Evolutionary conservation across 2,888 invertebrate genomes (phyloP), one percentile per base, ranked within the genome.

Genomic region (Sphinx pinastri): DNA sequence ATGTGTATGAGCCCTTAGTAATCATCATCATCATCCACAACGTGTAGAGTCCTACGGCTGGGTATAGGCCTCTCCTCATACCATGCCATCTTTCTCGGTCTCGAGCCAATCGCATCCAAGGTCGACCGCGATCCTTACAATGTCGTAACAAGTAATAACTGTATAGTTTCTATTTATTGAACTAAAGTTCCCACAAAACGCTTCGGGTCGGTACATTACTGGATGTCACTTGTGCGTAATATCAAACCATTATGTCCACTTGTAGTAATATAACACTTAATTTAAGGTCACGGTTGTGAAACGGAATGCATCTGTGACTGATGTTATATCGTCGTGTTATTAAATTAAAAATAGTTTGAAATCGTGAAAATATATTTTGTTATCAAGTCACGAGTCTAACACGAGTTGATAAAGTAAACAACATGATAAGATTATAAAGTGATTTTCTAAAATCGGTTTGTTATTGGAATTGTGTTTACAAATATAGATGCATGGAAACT

Each of bases 271-370:
- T n/a, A 45, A 19, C 63, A 49, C 63, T 49, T 47, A 49, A 63
- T 63, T 19, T 19, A 13, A 63, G 63, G 47, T 63, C 63, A 63
- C 16, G 60, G 59, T 13, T 45, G 3, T 45, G 45, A 38, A 45
- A 59, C 16, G 45, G 19, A 55, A 55, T 19, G 19, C 55, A 55
- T 54, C 16, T 55, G 55, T 45, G 11, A 45, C 38, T 45, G 60
- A 16, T 60, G 45, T 14, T 60, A n/a, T 60, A 60, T 14, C 16
- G 3, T 47, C 45, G 12, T 60, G 45, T n/a, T 19, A 19, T 55
- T 11, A 55, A 2, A 54, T n/a, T 4, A 38, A 38, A 59, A 45
- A 16, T 10, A 59, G n/a, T 10, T 59, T 1, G 2, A n/a, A 45
- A 45, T 45, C 8, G 38, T 38, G 14, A 31, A 38, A 45, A 8